Evolutionary conservation across 1,140 invertebrate genomes (phyloP).

Genomic region (Gryllus bimaculatus): DNA sequence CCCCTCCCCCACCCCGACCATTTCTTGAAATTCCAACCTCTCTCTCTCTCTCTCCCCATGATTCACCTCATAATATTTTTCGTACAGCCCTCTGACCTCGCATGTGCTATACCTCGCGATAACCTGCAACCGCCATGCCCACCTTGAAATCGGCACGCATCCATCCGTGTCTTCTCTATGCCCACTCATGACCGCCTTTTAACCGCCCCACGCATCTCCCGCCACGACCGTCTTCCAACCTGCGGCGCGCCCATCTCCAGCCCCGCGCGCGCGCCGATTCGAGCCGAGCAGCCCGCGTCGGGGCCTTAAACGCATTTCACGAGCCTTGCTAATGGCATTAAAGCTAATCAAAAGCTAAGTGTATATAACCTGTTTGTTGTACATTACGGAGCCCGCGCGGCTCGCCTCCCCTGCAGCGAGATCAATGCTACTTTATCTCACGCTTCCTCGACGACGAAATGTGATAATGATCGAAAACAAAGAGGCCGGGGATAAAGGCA

Average conservation of each 20-base stretch:
- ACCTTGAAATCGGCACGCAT: too few species aligned
- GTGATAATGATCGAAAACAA: slow-evolving; percentile 5
- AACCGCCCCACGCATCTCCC: not conserved
- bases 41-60: too few species aligned
- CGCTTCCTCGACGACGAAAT: not conserved
- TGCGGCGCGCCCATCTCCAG: too few species aligned
- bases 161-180: too few species aligned
- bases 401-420: not conserved
- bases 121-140: too few species aligned
- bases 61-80: too few species aligned
- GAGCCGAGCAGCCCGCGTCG: not conserved
- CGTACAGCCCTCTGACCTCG: too few species aligned
- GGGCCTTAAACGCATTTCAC: not conserved
- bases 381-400: not conserved
- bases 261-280: too few species aligned
- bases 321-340: not conserved
- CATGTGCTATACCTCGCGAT: too few species aligned
- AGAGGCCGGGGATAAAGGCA: not conserved
- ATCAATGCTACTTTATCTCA: not conserved
- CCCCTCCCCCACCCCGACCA: too few species aligned
- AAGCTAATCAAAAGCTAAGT: slow-evolving; percentile 1
- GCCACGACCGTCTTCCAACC: not conserved
- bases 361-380: slow-evolving; percentile 5
- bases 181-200: not conserved
- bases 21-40: too few species aligned